phyloP scores from a whole-genome alignment of 2,113 vertebrate species.

The Scomber colias region DNA sequence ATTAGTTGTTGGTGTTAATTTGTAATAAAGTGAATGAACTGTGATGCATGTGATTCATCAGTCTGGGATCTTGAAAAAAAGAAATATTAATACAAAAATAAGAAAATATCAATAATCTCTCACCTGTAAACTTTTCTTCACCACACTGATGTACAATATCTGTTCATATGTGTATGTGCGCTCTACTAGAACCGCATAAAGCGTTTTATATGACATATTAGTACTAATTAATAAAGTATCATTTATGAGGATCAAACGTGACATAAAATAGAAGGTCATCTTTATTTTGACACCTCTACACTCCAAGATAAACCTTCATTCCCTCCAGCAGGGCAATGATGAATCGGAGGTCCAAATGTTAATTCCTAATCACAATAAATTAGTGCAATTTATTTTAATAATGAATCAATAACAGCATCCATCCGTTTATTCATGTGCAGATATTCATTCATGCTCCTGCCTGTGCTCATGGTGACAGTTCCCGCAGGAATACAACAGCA shows the following conservation, averaged over 20 bases:
- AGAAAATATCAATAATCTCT: neutral
- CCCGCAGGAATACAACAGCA: constrained; percentile 64
- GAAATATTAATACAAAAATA: constrained; percentile 3
- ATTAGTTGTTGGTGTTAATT: neutral
- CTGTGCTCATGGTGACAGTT: constrained; percentile 39
- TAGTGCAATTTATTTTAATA: neutral
- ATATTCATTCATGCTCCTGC: constrained; percentile 23
- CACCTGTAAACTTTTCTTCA: neutral
- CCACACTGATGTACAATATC: neutral
- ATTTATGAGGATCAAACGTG: neutral
- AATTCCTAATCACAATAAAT: neutral
- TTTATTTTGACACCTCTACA: neutral
- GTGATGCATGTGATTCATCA: neutral
- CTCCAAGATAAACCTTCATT: neutral
- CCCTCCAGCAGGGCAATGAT: too few relatives aligned
- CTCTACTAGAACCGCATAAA: neutral
- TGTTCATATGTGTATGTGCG: neutral
- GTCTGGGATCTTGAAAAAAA: neutral
- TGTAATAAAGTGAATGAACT: neutral
- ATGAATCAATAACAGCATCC: neutral
- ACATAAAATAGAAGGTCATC: neutral
- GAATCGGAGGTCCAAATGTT: neutral
- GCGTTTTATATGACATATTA: neutral
- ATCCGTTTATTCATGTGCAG: neutral
- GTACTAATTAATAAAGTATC: neutral